A percentile compares a stretch with the other conserved stretches of the same genome.
Evolutionary conservation across 2,888 invertebrate species (phyloP).

Genomic region (Lepidochrysops patricia): DNA sequence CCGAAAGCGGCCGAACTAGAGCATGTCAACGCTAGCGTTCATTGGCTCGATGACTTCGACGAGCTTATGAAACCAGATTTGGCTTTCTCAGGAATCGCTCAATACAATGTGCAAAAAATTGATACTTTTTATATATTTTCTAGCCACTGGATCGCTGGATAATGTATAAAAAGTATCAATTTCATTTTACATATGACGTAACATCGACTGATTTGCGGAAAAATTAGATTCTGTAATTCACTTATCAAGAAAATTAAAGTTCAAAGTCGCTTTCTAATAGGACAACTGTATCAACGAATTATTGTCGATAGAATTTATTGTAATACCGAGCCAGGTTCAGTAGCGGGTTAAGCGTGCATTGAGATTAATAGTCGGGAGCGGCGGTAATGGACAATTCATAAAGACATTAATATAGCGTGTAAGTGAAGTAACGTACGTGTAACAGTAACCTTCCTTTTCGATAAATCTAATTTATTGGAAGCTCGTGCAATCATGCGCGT

Average conservation of each 20-base stretch:
- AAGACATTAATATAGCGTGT: slow-evolving; percentile 14
- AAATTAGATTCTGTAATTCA: too few species aligned
- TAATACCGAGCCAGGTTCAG: background rate
- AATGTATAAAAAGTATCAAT: too few species aligned
- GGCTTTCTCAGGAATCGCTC: too few species aligned
- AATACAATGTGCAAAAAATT: too few species aligned
- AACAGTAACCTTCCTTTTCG: slow-evolving; percentile 31
- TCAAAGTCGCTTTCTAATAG: background rate
- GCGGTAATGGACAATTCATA: background rate
- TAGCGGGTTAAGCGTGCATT: background rate
- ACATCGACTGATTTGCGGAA: too few species aligned
- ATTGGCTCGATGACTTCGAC: background rate
- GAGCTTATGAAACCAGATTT: too few species aligned
- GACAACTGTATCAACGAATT: background rate
- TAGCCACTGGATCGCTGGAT: too few species aligned
- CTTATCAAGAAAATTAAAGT: too few species aligned
- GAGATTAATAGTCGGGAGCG: slow-evolving; percentile 3
- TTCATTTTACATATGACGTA: too few species aligned
- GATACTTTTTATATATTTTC: background rate
- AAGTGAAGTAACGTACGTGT: slow-evolving; percentile 28
- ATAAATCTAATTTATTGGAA: slow-evolving; percentile 68
- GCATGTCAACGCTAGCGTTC: background rate
- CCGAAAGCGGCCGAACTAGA: background rate
- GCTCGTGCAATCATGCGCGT: slow-evolving; percentile 71
- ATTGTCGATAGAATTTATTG: background rate